phyloP scores from a whole-genome alignment of 2,888 invertebrate species.

The Acrobeloides nanus region DNA sequence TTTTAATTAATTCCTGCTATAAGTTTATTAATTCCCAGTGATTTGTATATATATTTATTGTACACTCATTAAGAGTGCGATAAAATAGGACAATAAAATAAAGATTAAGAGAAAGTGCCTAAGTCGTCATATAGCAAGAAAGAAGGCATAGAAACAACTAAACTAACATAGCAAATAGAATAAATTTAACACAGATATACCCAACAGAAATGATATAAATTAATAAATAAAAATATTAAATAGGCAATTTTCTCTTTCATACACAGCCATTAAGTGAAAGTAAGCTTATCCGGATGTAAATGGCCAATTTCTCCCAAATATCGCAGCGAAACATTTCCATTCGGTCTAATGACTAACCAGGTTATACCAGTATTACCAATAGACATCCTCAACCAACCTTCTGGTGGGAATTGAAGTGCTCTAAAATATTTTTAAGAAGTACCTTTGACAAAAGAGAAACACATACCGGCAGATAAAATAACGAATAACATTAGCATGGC shows the following conservation, averaged over 20 bases:
- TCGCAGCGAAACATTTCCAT: constrained; percentile 75
- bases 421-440: constrained; percentile 59
- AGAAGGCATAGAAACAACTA: no score
- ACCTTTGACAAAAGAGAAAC: no score
- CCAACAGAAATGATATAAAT: not conserved
- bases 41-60: no score
- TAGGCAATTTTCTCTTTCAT: no score
- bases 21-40: no score
- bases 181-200: not conserved
- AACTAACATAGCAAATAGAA: not conserved
- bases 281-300: constrained; percentile 67
- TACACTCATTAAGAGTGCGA: no score
- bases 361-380: constrained; percentile 88
- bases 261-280: constrained; percentile 38
- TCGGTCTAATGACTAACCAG: constrained; percentile 74
- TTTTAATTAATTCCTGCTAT: no score
- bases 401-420: constrained; percentile 89
- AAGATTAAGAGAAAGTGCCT: no score
- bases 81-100: no score
- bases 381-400: constrained; percentile 87
- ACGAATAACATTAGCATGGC: constrained; percentile 94
- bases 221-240: not conserved
- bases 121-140: no score
- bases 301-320: constrained; percentile 81
- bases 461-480: constrained; percentile 80